phyloP scores from a whole-genome alignment of 2,888 invertebrate species.

The Tetranychus piercei region DNA sequence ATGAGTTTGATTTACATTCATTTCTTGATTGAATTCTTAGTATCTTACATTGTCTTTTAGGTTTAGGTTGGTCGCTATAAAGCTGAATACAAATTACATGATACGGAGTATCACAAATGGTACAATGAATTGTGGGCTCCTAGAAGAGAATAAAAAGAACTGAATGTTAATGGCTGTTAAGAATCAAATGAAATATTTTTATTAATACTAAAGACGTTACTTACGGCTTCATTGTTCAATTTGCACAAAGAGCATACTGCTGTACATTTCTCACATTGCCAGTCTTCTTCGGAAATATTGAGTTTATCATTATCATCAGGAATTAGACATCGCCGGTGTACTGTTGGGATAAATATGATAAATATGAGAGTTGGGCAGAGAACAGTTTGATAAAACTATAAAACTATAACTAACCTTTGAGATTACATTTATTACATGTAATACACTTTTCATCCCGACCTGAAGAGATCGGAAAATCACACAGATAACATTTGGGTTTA shows the following conservation, averaged over 20 bases:
- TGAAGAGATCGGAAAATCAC: constrained; percentile 27
- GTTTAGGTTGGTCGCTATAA: background rate
- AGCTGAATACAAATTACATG: background rate
- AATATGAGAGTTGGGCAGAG: background rate
- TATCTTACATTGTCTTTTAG: background rate
- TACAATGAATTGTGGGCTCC: background rate
- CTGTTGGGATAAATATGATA: background rate
- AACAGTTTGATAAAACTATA: background rate
- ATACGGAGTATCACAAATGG: background rate
- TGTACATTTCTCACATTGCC: constrained; percentile 2
- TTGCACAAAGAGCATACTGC: background rate
- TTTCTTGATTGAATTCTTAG: too few species aligned
- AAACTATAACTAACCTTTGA: constrained; percentile 7
- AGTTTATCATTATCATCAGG: background rate
- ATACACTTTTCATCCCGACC: background rate
- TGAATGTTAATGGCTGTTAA: background rate
- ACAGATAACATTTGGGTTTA: constrained; percentile 31
- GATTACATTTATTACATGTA: constrained; percentile 4
- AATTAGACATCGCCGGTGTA: constrained; percentile 7
- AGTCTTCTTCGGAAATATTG: constrained; percentile 1
- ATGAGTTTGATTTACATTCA: too few species aligned
- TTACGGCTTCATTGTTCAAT: background rate
- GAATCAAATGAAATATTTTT: background rate
- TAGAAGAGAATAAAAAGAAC: background rate
- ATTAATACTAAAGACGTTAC: background rate